These are phyloP conservation scores for Magallana nippona DNA, from an alignment of 2,888 invertebrate genomes.

Conservation along the genomic window DNA sequence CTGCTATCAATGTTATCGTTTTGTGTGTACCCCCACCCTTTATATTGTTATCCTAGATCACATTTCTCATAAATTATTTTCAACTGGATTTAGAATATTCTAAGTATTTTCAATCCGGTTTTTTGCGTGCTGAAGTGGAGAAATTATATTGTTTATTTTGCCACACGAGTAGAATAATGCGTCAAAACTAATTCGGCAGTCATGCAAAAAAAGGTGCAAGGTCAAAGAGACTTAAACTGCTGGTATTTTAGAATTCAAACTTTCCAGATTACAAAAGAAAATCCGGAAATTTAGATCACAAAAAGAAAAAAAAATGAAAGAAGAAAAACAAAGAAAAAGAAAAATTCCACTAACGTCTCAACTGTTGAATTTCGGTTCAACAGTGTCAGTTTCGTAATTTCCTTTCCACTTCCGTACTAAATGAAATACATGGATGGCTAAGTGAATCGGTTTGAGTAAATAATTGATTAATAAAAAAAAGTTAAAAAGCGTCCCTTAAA, in stretches of 20 bases:
- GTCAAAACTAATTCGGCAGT: constrained; percentile 18
- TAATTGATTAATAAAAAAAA: constrained; percentile 19
- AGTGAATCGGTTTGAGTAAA: constrained; percentile 24
- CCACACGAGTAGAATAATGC: constrained; percentile 27
- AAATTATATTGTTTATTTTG: constrained; percentile 20
- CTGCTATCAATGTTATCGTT: neutral
- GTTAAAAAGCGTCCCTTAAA: constrained; percentile 17
- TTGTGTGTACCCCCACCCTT: constrained; percentile 6
- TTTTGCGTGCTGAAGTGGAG: constrained; percentile 25
- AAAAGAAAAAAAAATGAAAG: too few relatives aligned
- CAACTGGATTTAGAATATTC: neutral
- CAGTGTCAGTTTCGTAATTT: neutral
- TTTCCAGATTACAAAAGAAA: too few relatives aligned
- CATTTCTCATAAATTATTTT: constrained; percentile 31
- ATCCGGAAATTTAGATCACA: too few relatives aligned
- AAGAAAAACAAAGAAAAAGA: neutral
- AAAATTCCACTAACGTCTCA: neutral
- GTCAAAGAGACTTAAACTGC: neutral
- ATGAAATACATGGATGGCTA: neutral
- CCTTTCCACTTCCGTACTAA: neutral
- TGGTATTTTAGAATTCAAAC: too few relatives aligned
- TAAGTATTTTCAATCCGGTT: neutral
- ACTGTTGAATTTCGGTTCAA: neutral
- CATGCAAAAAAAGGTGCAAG: neutral
- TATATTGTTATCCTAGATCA: neutral